Evolutionary conservation across 2,888 invertebrate genomes (phyloP), one percentile per base, ranked within the genome.

Genomic region (Hemaris fuciformis): DNA sequence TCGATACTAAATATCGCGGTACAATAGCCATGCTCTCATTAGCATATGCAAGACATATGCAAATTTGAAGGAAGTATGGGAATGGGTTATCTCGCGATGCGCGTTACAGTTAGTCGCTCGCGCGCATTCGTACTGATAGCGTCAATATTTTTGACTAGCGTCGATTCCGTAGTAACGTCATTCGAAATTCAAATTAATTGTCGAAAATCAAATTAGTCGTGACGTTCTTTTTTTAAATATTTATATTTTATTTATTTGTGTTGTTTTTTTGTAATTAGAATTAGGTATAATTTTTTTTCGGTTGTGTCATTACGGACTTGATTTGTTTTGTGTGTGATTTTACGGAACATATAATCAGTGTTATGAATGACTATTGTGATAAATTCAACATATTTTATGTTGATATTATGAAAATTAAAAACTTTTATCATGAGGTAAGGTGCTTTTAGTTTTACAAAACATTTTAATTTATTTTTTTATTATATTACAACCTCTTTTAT

Each of bases 351-450:
- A 62, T n/a, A 63, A 18, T 41, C 13, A 2, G 61, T 61, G 57
- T 66, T 77, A 81, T 83, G 80, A 82, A 83, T 80, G 81, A 79
- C 76, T 78, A 74, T 66, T 73, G 83, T 80, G 80, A 79, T 60
- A 79, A 75, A 68, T 69, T 80, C 66, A 73, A 77, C 64, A 70
- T 72, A 62, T 70, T 77, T 58, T 77, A 78, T 67, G 69, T 79
- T 61, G 77, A 80, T 85, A 91, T 87, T 85, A 92, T 92, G 91
- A 92, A 91, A 91, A 88, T 91, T 73, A 80, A 87, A 80, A 88
- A 81, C 77, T 91, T 80, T 74, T 90, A 89, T 73, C 81, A 83
- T 78, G 88, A 90, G 90, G 91, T 92, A 73, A 84, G 89, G 76
- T 63, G 57, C 57, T 62, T 27, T 57, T 43, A 1, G 20, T 57